A percentile compares a stretch with the other conserved stretches of the same genome.
Conservation (phyloP, 2,797 vertebrate genomes). For the Eulemur rubriventer region DNA sequence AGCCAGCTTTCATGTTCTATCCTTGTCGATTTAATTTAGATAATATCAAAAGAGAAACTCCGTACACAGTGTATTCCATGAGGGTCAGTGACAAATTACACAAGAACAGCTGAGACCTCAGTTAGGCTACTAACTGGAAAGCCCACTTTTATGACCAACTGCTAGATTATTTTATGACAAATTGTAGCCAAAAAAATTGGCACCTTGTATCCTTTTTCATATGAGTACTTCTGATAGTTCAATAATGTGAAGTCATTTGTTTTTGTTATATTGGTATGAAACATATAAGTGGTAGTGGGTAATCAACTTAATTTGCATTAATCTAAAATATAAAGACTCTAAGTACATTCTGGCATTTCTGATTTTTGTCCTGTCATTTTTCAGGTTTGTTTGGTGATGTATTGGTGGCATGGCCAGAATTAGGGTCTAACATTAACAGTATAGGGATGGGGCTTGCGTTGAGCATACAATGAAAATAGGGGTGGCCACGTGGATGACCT, state of each 20-base stretch:
- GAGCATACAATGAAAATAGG: neutral
- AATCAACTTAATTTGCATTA: neutral
- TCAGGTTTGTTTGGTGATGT: neutral
- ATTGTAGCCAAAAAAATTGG: neutral
- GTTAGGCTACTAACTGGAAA: neutral
- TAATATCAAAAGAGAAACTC: constrained; percentile 38
- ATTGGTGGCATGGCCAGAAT: neutral
- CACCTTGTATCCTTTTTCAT: neutral
- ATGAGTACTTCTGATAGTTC: neutral
- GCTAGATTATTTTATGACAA: constrained; percentile 30
- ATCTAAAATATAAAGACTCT: neutral
- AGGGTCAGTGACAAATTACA: neutral
- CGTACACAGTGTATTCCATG: neutral
- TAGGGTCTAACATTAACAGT: neutral
- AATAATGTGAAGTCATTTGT: neutral
- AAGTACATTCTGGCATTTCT: neutral
- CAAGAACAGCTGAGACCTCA: constrained; percentile 8
- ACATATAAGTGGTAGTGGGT: neutral
- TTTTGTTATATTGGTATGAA: constrained; percentile 17
- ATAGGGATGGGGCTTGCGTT: neutral
- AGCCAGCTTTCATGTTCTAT: neutral
- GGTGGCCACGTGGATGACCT: neutral
- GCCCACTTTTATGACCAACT: neutral
- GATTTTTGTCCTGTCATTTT: neutral
- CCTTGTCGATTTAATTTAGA: constrained; percentile 55